Base-by-base conservation (phyloP, 2,888 invertebrate genomes). In the Eupithecia tripunctaria region DNA sequence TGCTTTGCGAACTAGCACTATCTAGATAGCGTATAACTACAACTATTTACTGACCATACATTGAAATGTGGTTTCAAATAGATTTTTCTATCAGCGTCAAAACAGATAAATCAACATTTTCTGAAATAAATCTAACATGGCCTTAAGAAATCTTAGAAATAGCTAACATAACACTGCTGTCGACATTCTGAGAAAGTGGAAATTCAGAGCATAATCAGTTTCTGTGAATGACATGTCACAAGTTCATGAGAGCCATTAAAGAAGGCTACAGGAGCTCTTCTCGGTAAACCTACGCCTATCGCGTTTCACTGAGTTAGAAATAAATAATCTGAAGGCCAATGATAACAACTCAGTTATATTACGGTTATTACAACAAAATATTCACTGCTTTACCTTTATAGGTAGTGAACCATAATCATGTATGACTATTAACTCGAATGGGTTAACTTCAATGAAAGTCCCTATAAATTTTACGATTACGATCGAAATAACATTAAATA, bases 381-480 rank as follows among this genome's bases (percentile, higher is more conserved):
- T 59, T 7, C 60, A 29, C 6, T 60, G 15, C 15, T 59, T 25
- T 25, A 29, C 15, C 51, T 21, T 51, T 21, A 60, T 18, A 27
- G 27, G 27, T 15, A 59, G 27, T 60, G 60, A 29, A 18, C 29
- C 25, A 25, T 14, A 56, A 56, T 56, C 56, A 56, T 56, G 56
- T 29, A 29, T 29, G 27, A 60, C 60, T 29, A 29, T 60, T 63
- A 36, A 36, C 32, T 18, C 63, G 36, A 60, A 60, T 60, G 60
- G 60, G 18, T 29, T 36, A 63, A 36, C 25, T 63, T 64, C 36
- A 64, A 64, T 64, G 64, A 64, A 36, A 21, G 25, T 56, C 25
- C 56, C 56, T 60, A 29, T 64, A 64, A 21, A 64, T 41, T 64
- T 64, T 36, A 64, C 64, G 64, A 64, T 38, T n/a, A 36, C 36